Base-by-base conservation (phyloP, 2,797 vertebrate genomes). In the Urocyon cinereoargenteus region DNA sequence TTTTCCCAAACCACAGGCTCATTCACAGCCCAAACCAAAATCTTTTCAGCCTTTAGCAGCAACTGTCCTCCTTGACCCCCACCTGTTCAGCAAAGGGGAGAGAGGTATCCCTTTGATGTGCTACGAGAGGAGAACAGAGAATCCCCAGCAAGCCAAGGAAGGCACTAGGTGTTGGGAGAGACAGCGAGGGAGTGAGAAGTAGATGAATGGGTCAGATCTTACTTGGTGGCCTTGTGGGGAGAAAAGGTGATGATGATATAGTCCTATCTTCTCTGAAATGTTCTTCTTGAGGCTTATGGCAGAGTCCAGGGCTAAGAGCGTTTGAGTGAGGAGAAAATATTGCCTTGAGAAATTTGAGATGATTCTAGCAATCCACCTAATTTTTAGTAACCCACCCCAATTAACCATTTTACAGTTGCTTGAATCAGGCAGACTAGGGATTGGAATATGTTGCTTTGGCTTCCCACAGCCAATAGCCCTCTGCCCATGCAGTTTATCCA, bases 1-100 rank as follows among this genome's bases (percentile, higher is more conserved):
- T 21, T 34, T 79, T 96, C 73, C 96, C 90, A 97, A 97, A 96
- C 96, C 90, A 95, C 84, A 90, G 81, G 45, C 96, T 94, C 90
- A 95, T 96, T 97, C 96, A 95, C 49, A 92, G 87, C 40, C 68
- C 85, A 79, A 59, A 86, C 82, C 75, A 64, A 64, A 96, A 90
- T 62, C 62, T 96, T 93, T 82, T 83, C 64, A 62, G 86, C 89
- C 95, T 83, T 81, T 13, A 90, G 93, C 31, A 90, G 72, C 62
- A 84, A 45, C 91, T 93, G 91, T n/a, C 77, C 31, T 62, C 73
- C 19, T 12, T 19, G 59, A 73, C 53, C 73, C 92, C 91, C 87
- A 97, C 95, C 96, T 97, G 97, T 89, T 94, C 28, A 84, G 64
- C 86, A 73, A n/a, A 83, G n/a, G 59, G 57, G 81, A 78, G 40